Base-by-base conservation (phyloP, 2,888 invertebrate genomes). In the Proisotoma minuta region DNA sequence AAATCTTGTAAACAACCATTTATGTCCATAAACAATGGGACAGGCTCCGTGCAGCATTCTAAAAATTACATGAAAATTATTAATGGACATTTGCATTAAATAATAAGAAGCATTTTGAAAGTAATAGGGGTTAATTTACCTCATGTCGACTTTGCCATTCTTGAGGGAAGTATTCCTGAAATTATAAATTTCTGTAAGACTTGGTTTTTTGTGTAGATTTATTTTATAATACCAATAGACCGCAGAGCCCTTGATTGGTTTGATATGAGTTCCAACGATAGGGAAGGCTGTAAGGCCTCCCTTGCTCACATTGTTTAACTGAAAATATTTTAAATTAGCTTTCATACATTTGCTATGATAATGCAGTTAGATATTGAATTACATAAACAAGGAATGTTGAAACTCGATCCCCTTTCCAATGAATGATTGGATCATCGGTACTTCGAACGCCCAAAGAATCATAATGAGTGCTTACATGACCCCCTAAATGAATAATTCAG, bases 121-220 rank as follows among this genome's bases (percentile, higher is more conserved):
- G n/a, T n/a, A n/a, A n/a, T n/a, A n/a, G n/a, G n/a, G n/a, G n/a
- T 34, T 34, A 10, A 10, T 15, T 34, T 34, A 34, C 34, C 76
- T 69, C 59, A 75, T 75, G 59, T 79, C 78, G 27, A 78, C 77
- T 49, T 77, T 77, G 23, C 78, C 78, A 73, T 75, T 78, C 65
- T 73, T 75, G 56, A 75, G 71, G 15, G 79, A 67, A 62, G 78
- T 79, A 68, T 77, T 60, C 65, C 65, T 65, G 18, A 4, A 57
- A 43, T 40, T 43, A 50, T 23, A 22, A 29, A 39, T 20, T 27
- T 47, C 26, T 57, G 28, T 10, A 53, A 53, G 40, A 59, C 3
- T 27, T n/a, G 20, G 4, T 26, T n/a, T n/a, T n/a, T 22, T 12
- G 23, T 24, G 4, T 40, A 56, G 34, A 28, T 29, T 29, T 2